These are phyloP conservation scores for Pedetes capensis DNA, from an alignment of 2,113 vertebrate species.

Conservation along the genomic window DNA sequence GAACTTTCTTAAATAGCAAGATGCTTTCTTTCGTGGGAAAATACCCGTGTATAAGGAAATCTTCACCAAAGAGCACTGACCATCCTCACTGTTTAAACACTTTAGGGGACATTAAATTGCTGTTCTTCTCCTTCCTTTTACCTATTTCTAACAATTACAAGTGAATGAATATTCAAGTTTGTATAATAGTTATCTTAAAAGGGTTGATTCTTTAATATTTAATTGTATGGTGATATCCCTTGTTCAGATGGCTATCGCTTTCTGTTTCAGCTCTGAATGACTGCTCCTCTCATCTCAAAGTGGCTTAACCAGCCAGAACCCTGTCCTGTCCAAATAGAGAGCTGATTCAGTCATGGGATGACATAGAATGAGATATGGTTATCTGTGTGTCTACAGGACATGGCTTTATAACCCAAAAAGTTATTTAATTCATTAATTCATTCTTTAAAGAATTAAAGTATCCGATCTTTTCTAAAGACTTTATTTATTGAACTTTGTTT, in stretches of 20 bases:
- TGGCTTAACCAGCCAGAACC: conserved; percentile 60
- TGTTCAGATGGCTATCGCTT: not conserved
- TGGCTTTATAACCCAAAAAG: conserved; percentile 65
- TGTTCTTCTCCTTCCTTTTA: not conserved
- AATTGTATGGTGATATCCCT: not conserved
- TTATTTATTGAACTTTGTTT: not conserved
- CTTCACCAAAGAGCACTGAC: not conserved
- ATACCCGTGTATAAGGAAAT: not conserved
- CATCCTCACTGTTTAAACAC: not conserved
- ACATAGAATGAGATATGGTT: conserved; percentile 59
- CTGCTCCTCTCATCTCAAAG: conserved; percentile 62
- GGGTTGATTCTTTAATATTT: not conserved
- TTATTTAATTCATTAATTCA: too few relatives aligned
- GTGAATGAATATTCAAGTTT: not conserved
- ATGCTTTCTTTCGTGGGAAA: not conserved
- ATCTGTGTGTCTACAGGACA: conserved; percentile 74
- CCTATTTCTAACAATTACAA: not conserved
- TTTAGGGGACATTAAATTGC: not conserved
- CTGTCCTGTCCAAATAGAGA: conserved; percentile 45
- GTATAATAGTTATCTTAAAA: not conserved
- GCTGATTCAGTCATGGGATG: conserved; percentile 49
- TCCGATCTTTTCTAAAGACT: not conserved
- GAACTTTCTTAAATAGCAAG: not conserved
- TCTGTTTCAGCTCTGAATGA: conserved; percentile 65
- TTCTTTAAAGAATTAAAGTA: conserved; percentile 8